Evolutionary conservation across 2,797 vertebrate species (phyloP).

Genomic region (Carcharodon carcharias): DNA sequence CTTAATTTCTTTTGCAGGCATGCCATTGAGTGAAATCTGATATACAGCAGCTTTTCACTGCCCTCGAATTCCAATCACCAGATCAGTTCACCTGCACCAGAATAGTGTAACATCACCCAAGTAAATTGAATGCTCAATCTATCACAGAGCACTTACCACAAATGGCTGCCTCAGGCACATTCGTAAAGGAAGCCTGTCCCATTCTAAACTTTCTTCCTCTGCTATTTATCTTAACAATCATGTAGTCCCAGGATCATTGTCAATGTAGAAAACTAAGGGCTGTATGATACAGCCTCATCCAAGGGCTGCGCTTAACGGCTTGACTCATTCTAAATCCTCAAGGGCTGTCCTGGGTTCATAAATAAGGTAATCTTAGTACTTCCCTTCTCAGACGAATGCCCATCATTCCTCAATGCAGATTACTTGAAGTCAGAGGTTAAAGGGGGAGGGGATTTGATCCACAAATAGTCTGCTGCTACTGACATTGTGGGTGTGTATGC

Average conservation of each 20-base stretch:
- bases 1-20: neutral
- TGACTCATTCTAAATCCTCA: neutral
- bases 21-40: constrained; percentile 12
- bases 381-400: constrained; percentile 73
- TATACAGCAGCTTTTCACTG: neutral
- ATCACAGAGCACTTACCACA: constrained; percentile 53
- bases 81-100: constrained; percentile 24
- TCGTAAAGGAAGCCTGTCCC: constrained; percentile 62
- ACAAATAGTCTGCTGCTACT: neutral
- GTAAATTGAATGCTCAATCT: neutral
- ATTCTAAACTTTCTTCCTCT: constrained; percentile 40
- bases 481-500: neutral
- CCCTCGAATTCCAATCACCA: neutral
- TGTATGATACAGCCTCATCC: neutral
- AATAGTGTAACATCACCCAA: constrained; percentile 5
- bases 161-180: constrained; percentile 59
- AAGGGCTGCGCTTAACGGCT: constrained; percentile 45
- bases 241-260: neutral
- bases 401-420: constrained; percentile 76
- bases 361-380: constrained; percentile 60
- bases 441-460: constrained; percentile 55
- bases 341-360: constrained; percentile 58
- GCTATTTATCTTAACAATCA: neutral
- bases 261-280: neutral
- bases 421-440: constrained; percentile 63